phyloP scores from a whole-genome alignment of 23 tunicate species.

The Phallusia fumigata region DNA sequence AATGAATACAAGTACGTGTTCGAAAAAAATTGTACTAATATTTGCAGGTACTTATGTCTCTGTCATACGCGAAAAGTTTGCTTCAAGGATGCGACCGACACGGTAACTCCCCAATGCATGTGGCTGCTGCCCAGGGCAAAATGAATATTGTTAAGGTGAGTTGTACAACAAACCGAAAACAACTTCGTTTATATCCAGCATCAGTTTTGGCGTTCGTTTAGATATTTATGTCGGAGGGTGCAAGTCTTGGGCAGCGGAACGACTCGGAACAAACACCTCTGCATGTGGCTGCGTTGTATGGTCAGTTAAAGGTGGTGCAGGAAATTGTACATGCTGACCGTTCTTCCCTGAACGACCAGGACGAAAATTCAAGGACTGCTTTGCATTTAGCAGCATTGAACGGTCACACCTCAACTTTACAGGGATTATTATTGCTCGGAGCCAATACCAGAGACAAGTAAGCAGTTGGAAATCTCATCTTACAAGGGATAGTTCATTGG shows the following conservation, averaged over 20 bases:
- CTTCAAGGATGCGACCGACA: slow-evolving; percentile 16
- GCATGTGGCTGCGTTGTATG: slow-evolving; percentile 26
- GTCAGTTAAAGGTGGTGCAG: slow-evolving; percentile 20
- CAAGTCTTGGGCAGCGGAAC: slow-evolving; percentile 22
- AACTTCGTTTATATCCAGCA: too few relatives aligned
- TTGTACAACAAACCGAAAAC: neutral
- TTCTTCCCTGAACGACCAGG: slow-evolving; percentile 32
- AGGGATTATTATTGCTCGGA: slow-evolving; percentile 19
- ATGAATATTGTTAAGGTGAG: slow-evolving; percentile 16
- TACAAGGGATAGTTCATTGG: neutral
- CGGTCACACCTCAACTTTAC: slow-evolving; percentile 15
- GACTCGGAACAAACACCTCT: slow-evolving; percentile 43
- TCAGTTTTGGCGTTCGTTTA: too few relatives aligned
- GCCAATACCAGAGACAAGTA: slow-evolving; percentile 20
- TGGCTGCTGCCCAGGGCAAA: slow-evolving; percentile 6
- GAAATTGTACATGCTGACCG: slow-evolving; percentile 18
- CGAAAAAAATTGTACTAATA: neutral
- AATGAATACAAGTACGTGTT: too few relatives aligned
- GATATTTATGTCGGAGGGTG: slow-evolving; percentile 15
- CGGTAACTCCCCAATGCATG: slow-evolving; percentile 29
- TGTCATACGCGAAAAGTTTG: neutral
- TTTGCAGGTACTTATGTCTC: neutral
- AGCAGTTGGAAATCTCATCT: neutral
- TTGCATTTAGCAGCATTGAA: slow-evolving; percentile 40
- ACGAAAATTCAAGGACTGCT: slow-evolving; percentile 37